Conservation (phyloP, 1,140 invertebrate genomes). For the Drosophila sp. region DNA sequence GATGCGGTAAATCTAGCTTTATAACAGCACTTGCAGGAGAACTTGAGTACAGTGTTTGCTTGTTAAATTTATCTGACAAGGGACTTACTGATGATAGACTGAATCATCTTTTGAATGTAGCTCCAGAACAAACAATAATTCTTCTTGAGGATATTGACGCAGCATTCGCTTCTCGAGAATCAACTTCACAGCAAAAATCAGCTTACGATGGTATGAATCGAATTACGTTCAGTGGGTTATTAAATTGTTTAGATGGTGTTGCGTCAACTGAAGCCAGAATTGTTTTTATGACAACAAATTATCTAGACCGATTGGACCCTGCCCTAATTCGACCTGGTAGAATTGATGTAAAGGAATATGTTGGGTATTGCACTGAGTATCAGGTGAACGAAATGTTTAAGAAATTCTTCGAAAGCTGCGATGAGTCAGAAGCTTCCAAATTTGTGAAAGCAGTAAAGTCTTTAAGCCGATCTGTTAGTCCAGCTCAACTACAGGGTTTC, state of each 20-base stretch:
- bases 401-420: slow-evolving; percentile 92
- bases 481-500: slow-evolving; percentile 97
- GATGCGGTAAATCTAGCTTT: slow-evolving; percentile 98
- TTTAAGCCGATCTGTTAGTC: slow-evolving; percentile 89
- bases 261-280: slow-evolving; percentile 98
- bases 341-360: slow-evolving; percentile 96
- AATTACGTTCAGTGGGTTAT: slow-evolving; percentile 97
- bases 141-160: slow-evolving; percentile 99
- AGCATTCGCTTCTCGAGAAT: slow-evolving; percentile 95
- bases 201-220: slow-evolving; percentile 97
- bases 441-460: slow-evolving; percentile 87
- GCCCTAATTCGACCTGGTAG: slow-evolving; percentile 98
- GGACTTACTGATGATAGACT: slow-evolving; percentile 97
- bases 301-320: slow-evolving; percentile 97
- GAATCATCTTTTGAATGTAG: slow-evolving; percentile 94
- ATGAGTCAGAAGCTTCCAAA: slow-evolving; percentile 84
- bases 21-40: slow-evolving; percentile 97
- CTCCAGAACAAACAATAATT: slow-evolving; percentile 97
- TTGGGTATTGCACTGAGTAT: slow-evolving; percentile 91
- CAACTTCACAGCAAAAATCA: slow-evolving; percentile 88
- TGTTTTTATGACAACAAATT: slow-evolving; percentile 99
- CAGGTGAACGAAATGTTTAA: slow-evolving; percentile 96
- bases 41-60: slow-evolving; percentile 97
- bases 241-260: slow-evolving; percentile 99
- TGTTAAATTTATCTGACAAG: slow-evolving; percentile 97